phyloP scores from a whole-genome alignment of 2,888 invertebrate species.

The Chrysomela aeneicollis region DNA sequence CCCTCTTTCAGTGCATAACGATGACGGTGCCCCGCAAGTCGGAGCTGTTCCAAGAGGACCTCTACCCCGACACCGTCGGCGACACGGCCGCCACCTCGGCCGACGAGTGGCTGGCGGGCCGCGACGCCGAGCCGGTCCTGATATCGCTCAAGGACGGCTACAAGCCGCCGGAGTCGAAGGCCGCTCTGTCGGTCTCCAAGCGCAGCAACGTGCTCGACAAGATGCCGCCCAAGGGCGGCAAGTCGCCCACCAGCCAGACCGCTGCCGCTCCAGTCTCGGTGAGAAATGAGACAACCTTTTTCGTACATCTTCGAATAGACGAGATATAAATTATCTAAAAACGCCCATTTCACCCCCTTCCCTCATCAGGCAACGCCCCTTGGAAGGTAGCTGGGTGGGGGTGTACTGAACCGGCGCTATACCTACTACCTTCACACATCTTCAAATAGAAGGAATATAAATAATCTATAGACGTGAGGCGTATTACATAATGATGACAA shows the following conservation, averaged over 20 bases:
- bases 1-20: slow-evolving; percentile 78
- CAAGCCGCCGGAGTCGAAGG: slow-evolving; percentile 73
- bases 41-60: slow-evolving; percentile 95
- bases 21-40: slow-evolving; percentile 99
- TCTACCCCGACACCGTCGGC: slow-evolving; percentile 94
- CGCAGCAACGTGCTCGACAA: slow-evolving; percentile 83
- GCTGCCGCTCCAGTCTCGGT: slow-evolving; percentile 55
- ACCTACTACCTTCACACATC: no score
- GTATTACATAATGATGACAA: no score
- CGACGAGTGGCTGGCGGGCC: slow-evolving; percentile 91
- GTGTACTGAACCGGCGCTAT: no score
- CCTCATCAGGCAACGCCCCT: no score
- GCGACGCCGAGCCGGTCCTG: slow-evolving; percentile 88
- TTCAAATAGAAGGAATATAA: no score
- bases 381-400: no score
- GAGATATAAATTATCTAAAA: no score
- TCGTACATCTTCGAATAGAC: neutral
- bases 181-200: slow-evolving; percentile 76
- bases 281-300: slow-evolving; percentile 42
- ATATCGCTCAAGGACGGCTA: slow-evolving; percentile 89
- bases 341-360: no score
- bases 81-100: slow-evolving; percentile 89
- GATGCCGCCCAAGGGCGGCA: slow-evolving; percentile 63
- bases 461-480: no score
- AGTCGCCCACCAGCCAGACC: slow-evolving; percentile 38